phyloP scores from a whole-genome alignment of 2,888 invertebrate species.

The Lasius platythorax region DNA sequence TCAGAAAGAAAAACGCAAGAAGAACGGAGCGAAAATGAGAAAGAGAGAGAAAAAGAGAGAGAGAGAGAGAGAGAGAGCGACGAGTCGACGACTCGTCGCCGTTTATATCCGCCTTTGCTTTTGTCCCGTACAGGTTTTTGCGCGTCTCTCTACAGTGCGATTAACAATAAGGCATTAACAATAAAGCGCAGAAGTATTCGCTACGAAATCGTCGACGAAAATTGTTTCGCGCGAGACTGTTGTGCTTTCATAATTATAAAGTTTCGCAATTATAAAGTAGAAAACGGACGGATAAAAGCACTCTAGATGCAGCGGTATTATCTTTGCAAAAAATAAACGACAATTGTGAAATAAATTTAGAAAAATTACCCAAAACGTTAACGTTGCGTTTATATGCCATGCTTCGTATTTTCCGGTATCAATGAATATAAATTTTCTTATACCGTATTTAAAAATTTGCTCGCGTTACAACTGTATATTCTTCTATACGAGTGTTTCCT shows the following conservation, averaged over 20 bases:
- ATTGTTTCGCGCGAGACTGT: constrained; percentile 20
- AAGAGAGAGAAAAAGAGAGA: constrained; percentile 25
- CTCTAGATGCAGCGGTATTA: not conserved
- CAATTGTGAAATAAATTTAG: constrained; percentile 1
- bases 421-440: not conserved
- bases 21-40: constrained; percentile 61
- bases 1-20: constrained; percentile 80
- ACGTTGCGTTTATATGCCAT: not conserved
- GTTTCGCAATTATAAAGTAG: constrained; percentile 14
- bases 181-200: constrained; percentile 23
- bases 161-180: constrained; percentile 43
- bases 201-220: not conserved
- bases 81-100: constrained; percentile 12
- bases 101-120: constrained; percentile 52
- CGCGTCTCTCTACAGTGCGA: constrained; percentile 5
- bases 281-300: not conserved
- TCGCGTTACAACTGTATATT: no score
- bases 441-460: not conserved
- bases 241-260: not conserved
- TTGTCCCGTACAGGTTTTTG: constrained; percentile 34
- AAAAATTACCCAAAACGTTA: not conserved
- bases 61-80: constrained; percentile 30
- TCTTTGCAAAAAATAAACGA: not conserved
- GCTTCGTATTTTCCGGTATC: not conserved
- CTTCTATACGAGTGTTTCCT: no score